Base-by-base conservation (phyloP, 1,140 invertebrate species). In the Chrysoperla carnea region DNA sequence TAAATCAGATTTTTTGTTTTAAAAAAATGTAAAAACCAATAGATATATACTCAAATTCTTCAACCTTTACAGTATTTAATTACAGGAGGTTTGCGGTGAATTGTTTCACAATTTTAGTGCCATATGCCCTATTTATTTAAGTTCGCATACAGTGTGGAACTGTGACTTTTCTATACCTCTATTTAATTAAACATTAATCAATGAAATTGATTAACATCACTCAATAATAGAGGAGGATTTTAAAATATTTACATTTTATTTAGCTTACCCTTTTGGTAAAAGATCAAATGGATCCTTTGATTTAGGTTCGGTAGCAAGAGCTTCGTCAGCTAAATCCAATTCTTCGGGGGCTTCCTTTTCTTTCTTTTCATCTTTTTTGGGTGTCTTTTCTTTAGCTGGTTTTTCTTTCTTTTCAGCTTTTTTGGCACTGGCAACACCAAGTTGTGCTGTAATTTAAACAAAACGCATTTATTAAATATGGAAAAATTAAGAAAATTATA, bases 231-330 rank as follows among this genome's bases (percentile, higher is more conserved):
- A 33, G 31, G 31, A 6, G 31, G 17, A 23, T 6, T 17, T 9
- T n/a, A n/a, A n/a, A n/a, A 42, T 37, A 12, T 8, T 29, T 28
- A 6, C 13, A 43, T 12, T 39, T 43, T 36, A 41, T 29, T 39
- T 38, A 23, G 50, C 46, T 50, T 59, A 81, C 81, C 85, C 85
- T 71, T 91, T 84, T 46, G 89, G 91, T 58, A 95, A 66, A 1
- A 68, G 58, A 58, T 87, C 84, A 58, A 97, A 93, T 17, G 94
- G 94, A 72, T 98, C 90, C 57, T 84, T 89, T 8, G 77, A 74
- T 62, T 89, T 90, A 29, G 85, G 83, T 55, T 88, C 82, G 14
- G 68, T 67, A 38, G 81, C 75, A 14, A 85, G 59, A 40, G 72
- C 68, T 36, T 71, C 74, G 7, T 88, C 84, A 45, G 71, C 69